Base-by-base conservation (phyloP, 1,140 invertebrate species). In the Drosophila melanica region DNA sequence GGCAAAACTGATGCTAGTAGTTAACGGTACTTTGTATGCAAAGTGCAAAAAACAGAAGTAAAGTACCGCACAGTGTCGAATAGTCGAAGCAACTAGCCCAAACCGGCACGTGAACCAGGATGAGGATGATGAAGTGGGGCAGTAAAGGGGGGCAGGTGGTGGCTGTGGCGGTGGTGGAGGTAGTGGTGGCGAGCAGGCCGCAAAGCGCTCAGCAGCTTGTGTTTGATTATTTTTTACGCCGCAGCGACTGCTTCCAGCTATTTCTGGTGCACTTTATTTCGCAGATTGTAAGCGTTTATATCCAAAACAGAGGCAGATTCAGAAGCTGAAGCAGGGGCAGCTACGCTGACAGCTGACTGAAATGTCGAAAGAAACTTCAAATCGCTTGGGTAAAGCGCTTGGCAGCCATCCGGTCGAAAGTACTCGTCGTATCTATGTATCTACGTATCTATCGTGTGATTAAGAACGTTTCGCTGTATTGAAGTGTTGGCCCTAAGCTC, bases 1-100 rank as follows among this genome's bases (percentile, higher is more conserved):
- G 53, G 16, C 55, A 84, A 79, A 82, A 80, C 76, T 75, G 75
- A 81, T 87, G 75, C 77, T 60, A 87, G 70, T 87, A 90, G 68
- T 85, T 90, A 90, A 81, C 78, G 78, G 76, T 76, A 90, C 85
- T 90, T 90, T 90, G 85, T 90, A 90, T 90, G 85, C 86, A 90
- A 90, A 90, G 85, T 90, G 80, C 81, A 82, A 82, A 81, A 82
- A 82, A 70, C 72, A 66, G 69, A 86, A 86, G 67, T 66, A 76
- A 78, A 85, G 65, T 74, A 57, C 55, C 64, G 68, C 27, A 53
- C 11, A 47, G 35, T 53, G 60, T 41, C 54, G 59, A 70, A 75
- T 71, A 75, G 72, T 75, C 57, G 48, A 47, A 59, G 54, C 67
- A 75, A 70, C 55, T 69, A 63, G 65, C 44, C 66, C 59, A 58